Evolutionary conservation across 1,140 invertebrate genomes (phyloP), one percentile per base, ranked within the genome.

Genomic region (Octopus bimaculoides): DNA sequence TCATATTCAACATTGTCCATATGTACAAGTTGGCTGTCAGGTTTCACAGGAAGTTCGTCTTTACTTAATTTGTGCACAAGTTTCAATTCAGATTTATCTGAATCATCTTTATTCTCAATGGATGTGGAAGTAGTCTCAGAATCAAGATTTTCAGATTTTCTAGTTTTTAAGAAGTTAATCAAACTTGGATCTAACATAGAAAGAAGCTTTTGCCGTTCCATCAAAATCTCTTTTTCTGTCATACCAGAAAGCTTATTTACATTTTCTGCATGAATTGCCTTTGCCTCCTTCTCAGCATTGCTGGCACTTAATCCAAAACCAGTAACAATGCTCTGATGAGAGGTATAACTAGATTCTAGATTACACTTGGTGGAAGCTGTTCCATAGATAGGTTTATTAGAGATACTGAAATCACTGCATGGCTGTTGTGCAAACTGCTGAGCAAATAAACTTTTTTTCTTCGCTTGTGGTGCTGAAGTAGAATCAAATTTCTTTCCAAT

Each of bases 1-100:
- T 95, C 94, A 82, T 92, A 92, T 89, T 97, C 96, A 71, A 96
- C 85, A 54, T 92, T 91, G 88, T 95, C 92, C 92, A 97, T 97
- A 86, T 96, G 92, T 0, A 96, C 83, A 7, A 75, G 26, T 17
- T 52, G 17, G 8, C 5, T 7, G 2, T 75, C 74, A 5, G 77
- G 80, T 78, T 88, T 83, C 0, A 89, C 79, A 26, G 86, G 82
- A 54, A 86, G 52, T 4, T 78, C 79, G 9, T 78, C 82, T 77
- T 81, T 54, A 79, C 7, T 10, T 77, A 75, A 71, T 74, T 77
- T 77, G 52, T 76, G 7, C 53, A 56, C 53, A 14, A 73, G 5
- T n/a, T 73, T 75, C 14, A 14, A 14, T 9, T 75, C 53, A 41
- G 66, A 4, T 17, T 17, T 55, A 71, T 41, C 26, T 41, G 6